Conservation (phyloP, 1,140 invertebrate species). For the Diorhabda carinulata region DNA sequence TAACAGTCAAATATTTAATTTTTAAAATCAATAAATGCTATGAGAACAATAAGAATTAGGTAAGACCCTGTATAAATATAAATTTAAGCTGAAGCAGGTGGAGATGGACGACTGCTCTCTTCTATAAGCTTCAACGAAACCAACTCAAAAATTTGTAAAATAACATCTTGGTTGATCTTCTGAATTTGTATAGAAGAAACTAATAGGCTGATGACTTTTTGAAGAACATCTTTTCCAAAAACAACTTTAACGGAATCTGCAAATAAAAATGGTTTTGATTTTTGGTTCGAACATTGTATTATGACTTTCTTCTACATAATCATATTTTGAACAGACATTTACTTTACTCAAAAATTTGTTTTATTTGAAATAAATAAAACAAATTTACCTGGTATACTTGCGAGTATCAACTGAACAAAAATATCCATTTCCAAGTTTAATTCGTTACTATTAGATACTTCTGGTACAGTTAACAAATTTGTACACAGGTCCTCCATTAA, state of each 20-base stretch:
- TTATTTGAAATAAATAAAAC: not conserved
- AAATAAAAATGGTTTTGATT: slow-evolving; percentile 16
- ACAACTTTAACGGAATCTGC: slow-evolving; percentile 33
- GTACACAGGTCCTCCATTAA: slow-evolving; percentile 29
- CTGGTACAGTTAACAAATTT: slow-evolving; percentile 34
- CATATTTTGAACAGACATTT: no score
- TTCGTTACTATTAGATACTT: slow-evolving; percentile 24
- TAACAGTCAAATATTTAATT: no score
- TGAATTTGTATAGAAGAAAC: slow-evolving; percentile 41
- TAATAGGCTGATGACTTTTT: slow-evolving; percentile 31
- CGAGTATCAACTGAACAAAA: slow-evolving; percentile 29
- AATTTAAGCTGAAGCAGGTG: slow-evolving; percentile 26
- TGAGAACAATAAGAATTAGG: not conserved
- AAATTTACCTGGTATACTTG: slow-evolving; percentile 31
- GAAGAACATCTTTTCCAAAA: slow-evolving; percentile 30
- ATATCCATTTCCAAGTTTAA: slow-evolving; percentile 35
- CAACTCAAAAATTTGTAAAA: slow-evolving; percentile 44
- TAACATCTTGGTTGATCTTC: slow-evolving; percentile 43
- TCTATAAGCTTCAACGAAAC: slow-evolving; percentile 38
- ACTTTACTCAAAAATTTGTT: no score
- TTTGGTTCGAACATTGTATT: no score
- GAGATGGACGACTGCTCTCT: slow-evolving; percentile 29
- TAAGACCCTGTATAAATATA: not conserved
- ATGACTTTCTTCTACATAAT: no score
- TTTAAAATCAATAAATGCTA: no score